Evolutionary conservation across 2,113 vertebrate species (phyloP), one percentile per base, ranked within the genome.

Genomic region (Eonycteris spelaea): DNA sequence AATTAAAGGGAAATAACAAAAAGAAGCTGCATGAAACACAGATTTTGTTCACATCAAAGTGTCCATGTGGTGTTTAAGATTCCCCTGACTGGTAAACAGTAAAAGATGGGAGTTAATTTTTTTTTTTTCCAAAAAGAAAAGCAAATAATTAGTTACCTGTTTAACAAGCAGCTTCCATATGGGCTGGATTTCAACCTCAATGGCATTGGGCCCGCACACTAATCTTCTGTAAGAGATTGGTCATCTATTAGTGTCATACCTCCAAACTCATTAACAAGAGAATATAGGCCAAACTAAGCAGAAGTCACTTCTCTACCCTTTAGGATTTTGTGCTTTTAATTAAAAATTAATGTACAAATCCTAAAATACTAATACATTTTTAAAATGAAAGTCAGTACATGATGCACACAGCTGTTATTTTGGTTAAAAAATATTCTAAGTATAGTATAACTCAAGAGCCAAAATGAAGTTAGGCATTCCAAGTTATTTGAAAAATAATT

Each of bases 131-230:
- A 33, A 87, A 95, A 55, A 30, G 0, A 63, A 79, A 96, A 55
- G 16, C 48, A 68, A 78, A 19, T 4, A 59, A 6, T 18, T 11
- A 71, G 77, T 95, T 96, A 98, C 97, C 98, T 99, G 98, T 98
- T 98, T 98, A 86, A 98, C 96, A 93, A 99, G 98, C 53, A 99
- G 85, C 94, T 98, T 98, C 99, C 98, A 99, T 71, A 98, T 86
- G 57, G 98, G 98, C 19, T 55, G 92, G 59, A 99, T 98, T 96
- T 98, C 97, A 51, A 99, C 97, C 92, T 98, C 97, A 0, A 98
- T 98, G 82, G 97, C 85, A 82, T 99, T 99, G 53, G 98, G 98
- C 11, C 98, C 98, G 67, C 98, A 98, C 33, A 98, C 97, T 38
- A 98, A 77, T 80, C 98, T 98, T 95, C 98, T 98, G 95, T 6